Base-by-base conservation (phyloP, 2,888 invertebrate species). In the Kuschelorhynchus macadamiae region DNA sequence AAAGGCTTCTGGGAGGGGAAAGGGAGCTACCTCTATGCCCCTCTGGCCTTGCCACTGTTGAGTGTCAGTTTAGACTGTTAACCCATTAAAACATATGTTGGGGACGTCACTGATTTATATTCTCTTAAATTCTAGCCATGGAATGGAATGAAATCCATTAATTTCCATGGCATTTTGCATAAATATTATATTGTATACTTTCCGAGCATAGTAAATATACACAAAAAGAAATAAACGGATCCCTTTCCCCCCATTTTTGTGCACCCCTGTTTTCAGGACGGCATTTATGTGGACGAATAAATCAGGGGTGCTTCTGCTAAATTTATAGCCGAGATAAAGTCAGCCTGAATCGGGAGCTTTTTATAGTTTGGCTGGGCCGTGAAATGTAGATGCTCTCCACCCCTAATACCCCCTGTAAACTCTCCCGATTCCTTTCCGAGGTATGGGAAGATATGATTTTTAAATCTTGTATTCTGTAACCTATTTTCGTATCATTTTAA, bases 311-410 rank as follows among this genome's bases (percentile, higher is more conserved):
- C 83, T 83, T 83, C 83, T 84, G 83, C 83, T 83, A 82, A 84
- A 84, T 84, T 84, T 84, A 84, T 84, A 79, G 83, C 80, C 80
- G 76, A 84, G 84, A 84, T 84, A 84, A 84, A 84, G 84, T 83
- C 83, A 82, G 80, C 82, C 82, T 79, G 83, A 81, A 82, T 82
- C 82, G 82, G 81, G 81, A 80, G 83, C 82, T 84, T 84, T 84
- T 83, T 84, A 84, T 83, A 83, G 80, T 77, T 77, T 73, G 77
- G 78, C 76, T 73, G 77, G 81, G 79, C 80, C 81, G 83, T 83
- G 83, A 83, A 83, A 83, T 83, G 83, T 82, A 83, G 82, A 82
- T 81, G 70, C 67, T 59, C 62, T 42, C 63, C 63, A 30, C 59
- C 64, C 55, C 25, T 46, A 18, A 39, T 14, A 39, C 44, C 44